Evolutionary conservation across 1,140 invertebrate genomes (phyloP), one percentile per base, ranked within the genome.

Genomic region (Eriosoma lanigerum): DNA sequence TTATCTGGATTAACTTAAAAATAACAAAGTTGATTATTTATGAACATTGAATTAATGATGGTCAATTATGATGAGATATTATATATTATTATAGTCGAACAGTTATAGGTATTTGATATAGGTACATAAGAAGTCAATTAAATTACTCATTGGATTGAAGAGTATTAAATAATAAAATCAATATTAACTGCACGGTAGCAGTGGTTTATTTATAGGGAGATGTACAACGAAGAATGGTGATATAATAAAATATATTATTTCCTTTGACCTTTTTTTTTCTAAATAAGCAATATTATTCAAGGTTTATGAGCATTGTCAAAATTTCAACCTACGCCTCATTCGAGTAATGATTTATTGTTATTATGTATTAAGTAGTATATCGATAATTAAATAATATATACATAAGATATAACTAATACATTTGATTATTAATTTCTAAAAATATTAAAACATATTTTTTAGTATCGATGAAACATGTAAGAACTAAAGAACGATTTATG

Each of bases 141-240:
- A 46, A 46, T n/a, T 32, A 66, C 32, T 66, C 44, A 66, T 66
- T n/a, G n/a, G 5, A 66, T 26, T 32, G 60, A 29, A 66, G 10
- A 21, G 64, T 44, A 46, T 66, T 44, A 66, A 66, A 38, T 66
- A 66, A 66, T 66, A 66, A 66, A 66, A 66, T 66, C 64, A 21
- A 66, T 66, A 66, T 44, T 44, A 46, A 66, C n/a, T n/a, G n/a
- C 3, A 66, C 64, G 32, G 64, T 44, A 66, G 12, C 19, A 66
- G 32, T 66, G 64, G 38, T 12, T 44, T 44, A 66, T 66, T 66
- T 66, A 66, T 66, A 32, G 32, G 32, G n/a, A 4, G 32, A 13
- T n/a, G 17, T n/a, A n/a, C n/a, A n/a, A n/a, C n/a, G n/a, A n/a
- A n/a, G n/a, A n/a, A 44, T 38, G 38, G 32, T 5, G 32, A 66